Evolutionary conservation across 2,888 invertebrate species (phyloP).

Genomic region (Callimorpha dominula): DNA sequence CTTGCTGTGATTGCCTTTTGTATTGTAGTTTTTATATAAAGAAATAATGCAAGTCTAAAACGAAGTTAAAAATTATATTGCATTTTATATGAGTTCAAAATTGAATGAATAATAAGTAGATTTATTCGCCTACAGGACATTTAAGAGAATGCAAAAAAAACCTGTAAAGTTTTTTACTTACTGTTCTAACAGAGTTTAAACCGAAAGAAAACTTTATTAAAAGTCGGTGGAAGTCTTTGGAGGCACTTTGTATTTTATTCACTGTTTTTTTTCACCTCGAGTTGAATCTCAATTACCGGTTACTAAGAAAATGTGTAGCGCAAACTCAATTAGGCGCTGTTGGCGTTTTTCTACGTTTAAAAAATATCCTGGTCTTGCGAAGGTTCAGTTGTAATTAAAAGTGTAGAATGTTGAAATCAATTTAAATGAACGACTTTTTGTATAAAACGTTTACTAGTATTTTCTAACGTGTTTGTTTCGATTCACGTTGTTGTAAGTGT

Average conservation of each 20-base stretch:
- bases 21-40: too few relatives aligned
- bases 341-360: conserved; percentile 31
- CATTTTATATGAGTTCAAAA: background rate
- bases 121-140: background rate
- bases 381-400: conserved; percentile 35
- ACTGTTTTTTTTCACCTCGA: conserved; percentile 36
- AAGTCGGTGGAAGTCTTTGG: conserved; percentile 36
- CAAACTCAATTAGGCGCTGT: conserved; percentile 48
- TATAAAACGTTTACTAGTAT: background rate
- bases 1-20: too few relatives aligned
- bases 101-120: background rate
- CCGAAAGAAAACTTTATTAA: conserved; percentile 46
- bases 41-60: too few relatives aligned
- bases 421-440: conserved; percentile 22
- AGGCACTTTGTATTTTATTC: conserved; percentile 43
- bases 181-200: conserved; percentile 27
- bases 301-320: conserved; percentile 50
- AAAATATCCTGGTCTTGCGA: conserved; percentile 30
- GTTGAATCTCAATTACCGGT: conserved; percentile 51
- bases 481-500: background rate
- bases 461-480: background rate
- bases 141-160: background rate
- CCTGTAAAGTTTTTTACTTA: conserved; percentile 17
- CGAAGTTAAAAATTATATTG: background rate
- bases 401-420: conserved; percentile 28